A percentile compares a stretch with the other conserved stretches of the same genome.
phyloP scores from a whole-genome alignment of 2,888 invertebrate genomes.

The Electrophaes corylata region DNA sequence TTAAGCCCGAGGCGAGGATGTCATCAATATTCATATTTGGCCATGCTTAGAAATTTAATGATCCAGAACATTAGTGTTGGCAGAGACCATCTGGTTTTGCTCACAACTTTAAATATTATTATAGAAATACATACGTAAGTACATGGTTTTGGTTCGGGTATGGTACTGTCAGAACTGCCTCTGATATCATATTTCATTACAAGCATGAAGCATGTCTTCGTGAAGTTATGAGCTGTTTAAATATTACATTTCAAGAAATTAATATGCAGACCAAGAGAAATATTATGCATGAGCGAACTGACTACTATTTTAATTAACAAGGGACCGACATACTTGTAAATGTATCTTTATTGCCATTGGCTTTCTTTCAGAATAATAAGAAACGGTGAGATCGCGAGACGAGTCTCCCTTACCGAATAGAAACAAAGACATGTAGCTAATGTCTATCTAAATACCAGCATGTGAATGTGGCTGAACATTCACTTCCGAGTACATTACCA shows the following conservation, averaged over 20 bases:
- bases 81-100: conserved; percentile 16
- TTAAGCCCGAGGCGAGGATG: conserved; percentile 26
- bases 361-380: conserved; percentile 4
- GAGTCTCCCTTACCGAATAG: conserved; percentile 1
- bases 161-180: conserved; percentile 14
- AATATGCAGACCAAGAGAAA: neutral
- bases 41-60: conserved; percentile 35
- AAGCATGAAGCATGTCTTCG: conserved; percentile 5
- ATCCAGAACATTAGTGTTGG: conserved; percentile 30
- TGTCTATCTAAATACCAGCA: conserved; percentile 21
- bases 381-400: conserved; percentile 9
- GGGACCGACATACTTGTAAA: neutral
- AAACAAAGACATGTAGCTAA: conserved; percentile 10
- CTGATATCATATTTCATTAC: conserved; percentile 24
- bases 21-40: conserved; percentile 39
- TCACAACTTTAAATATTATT: conserved; percentile 23
- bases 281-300: neutral
- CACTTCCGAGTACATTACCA: conserved; percentile 31
- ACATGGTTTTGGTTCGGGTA: no score
- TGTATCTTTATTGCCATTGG: neutral
- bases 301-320: neutral
- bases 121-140: neutral
- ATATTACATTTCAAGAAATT: conserved; percentile 15
- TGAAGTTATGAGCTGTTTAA: conserved; percentile 5
- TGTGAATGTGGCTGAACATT: conserved; percentile 29